Base-by-base conservation (phyloP, 2,888 invertebrate species). In the Sinotaia quadrata region DNA sequence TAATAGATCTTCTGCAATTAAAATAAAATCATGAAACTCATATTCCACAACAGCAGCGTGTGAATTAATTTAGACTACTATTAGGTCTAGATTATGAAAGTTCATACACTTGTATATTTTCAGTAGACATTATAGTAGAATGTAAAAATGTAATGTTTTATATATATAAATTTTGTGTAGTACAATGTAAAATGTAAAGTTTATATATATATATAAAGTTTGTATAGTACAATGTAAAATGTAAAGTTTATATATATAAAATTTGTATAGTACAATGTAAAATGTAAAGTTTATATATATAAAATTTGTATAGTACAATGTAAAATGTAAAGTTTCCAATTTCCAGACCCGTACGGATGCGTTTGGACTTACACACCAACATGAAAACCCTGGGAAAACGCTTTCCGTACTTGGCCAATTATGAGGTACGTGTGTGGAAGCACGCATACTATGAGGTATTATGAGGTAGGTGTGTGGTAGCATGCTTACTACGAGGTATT, bases 361-460 rank as follows among this genome's bases (percentile, higher is more conserved):
- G 92, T 1, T 87, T 94, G 88, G 90, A 92, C 31, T 89, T 95
- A 65, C 92, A 93, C 80, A 91, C 92, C 31, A 94, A 93, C 81
- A 92, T 95, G 92, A 90, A 91, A 57, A 88, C 91, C 4, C 80
- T 83, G 1, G 86, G 85, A 0, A 81, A 78, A 67, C 58, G 86
- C 49, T 75, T 72, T 41, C 79, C 81, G 7, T 84, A 79, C 60
- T 60, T 72, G 49, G 78, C 79, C 7, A 75, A 80, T 24, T 84
- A 84, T 66, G 61, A 78, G 75, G 84, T 84, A 51, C 69, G 58
- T 51, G 18, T 24, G 24, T 12, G 47, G 7, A 21, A 1, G n/a
- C 12, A 47, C n/a, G n/a, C n/a, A n/a, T n/a, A n/a, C n/a, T n/a
- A n/a, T n/a, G n/a, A n/a, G n/a, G n/a, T n/a, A n/a, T n/a, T n/a